These are phyloP conservation scores for Crypturellus tataupa DNA, from an alignment of 2,797 vertebrate species.

Conservation along the genomic window DNA sequence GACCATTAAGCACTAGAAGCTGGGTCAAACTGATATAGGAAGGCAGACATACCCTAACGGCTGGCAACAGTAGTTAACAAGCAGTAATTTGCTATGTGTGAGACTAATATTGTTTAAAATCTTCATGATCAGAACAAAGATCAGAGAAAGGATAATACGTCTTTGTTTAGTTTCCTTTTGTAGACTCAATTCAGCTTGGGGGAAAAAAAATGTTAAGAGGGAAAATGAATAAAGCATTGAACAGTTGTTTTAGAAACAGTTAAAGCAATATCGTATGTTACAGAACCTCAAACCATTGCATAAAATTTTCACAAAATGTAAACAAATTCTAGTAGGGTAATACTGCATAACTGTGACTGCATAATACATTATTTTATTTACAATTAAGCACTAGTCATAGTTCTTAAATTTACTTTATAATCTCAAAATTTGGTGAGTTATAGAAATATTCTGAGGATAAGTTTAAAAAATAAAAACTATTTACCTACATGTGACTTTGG, in stretches of 20 bases:
- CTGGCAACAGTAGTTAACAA: constrained; percentile 82
- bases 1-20: constrained; percentile 91
- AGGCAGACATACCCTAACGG: constrained; percentile 78
- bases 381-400: constrained; percentile 52
- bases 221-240: constrained; percentile 24
- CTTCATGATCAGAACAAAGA: constrained; percentile 76
- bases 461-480: not conserved
- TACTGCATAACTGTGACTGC: constrained; percentile 56
- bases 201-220: constrained; percentile 17
- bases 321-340: constrained; percentile 61
- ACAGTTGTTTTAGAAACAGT: constrained; percentile 10
- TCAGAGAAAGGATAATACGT: constrained; percentile 74
- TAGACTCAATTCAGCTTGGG: constrained; percentile 68
- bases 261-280: constrained; percentile 46
- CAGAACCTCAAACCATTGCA: constrained; percentile 62
- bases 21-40: constrained; percentile 86
- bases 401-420: constrained; percentile 37
- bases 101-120: constrained; percentile 76
- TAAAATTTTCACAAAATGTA: constrained; percentile 68
- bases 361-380: constrained; percentile 54
- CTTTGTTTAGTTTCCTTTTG: constrained; percentile 76
- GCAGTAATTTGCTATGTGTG: constrained; percentile 77
- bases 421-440: constrained; percentile 5
- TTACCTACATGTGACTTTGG: not conserved
- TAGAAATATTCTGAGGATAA: not conserved